Evolutionary conservation across 2,888 invertebrate genomes (phyloP).

Genomic region (Mythimna ferrago): DNA sequence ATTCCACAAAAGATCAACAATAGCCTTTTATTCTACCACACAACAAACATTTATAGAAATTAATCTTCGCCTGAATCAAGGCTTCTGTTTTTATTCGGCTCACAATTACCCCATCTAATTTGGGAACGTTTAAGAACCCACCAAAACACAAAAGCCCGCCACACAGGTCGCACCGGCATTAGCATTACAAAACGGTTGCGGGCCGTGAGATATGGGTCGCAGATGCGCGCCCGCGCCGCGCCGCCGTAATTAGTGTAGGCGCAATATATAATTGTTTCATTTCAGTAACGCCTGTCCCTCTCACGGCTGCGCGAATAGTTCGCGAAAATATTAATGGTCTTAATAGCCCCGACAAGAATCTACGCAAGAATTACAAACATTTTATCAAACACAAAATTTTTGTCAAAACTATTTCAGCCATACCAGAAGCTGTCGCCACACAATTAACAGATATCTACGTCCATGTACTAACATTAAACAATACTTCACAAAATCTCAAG

Average conservation of each 20-base stretch:
- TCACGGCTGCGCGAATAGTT: conserved; percentile 34
- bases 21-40: conserved; percentile 2
- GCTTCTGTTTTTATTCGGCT: conserved; percentile 47
- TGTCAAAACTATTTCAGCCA: conserved; percentile 12
- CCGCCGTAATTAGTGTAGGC: conserved; percentile 81
- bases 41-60: conserved; percentile 23
- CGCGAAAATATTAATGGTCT: conserved; percentile 46
- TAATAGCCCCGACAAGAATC: conserved; percentile 15
- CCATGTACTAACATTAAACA: conserved; percentile 75
- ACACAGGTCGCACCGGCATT: conserved; percentile 76
- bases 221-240: conserved; percentile 79
- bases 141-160: conserved; percentile 74
- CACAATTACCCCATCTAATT: conserved; percentile 61
- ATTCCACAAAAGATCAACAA: neutral
- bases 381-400: neutral
- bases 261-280: conserved; percentile 87
- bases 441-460: conserved; percentile 56
- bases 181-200: conserved; percentile 83
- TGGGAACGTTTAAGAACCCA: conserved; percentile 66
- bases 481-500: conserved; percentile 83
- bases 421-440: conserved; percentile 48
- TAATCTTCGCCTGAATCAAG: conserved; percentile 15
- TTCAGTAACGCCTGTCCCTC: conserved; percentile 70
- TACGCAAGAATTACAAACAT: conserved; percentile 4
- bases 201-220: conserved; percentile 89